phyloP scores from a whole-genome alignment of 2,797 vertebrate species.

The Rhyacichthys aspro region DNA sequence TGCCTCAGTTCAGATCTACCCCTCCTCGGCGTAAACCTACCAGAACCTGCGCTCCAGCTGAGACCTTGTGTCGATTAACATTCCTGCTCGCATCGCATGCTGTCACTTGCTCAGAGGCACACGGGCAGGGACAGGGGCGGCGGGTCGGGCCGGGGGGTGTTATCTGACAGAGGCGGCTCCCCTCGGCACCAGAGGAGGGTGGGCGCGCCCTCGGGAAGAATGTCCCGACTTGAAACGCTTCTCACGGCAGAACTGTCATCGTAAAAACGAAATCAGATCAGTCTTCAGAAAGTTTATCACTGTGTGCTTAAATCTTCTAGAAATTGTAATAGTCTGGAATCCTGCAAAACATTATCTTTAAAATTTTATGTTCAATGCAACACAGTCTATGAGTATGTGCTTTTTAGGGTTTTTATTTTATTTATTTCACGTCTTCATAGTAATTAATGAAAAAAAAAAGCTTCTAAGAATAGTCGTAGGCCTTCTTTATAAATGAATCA shows the following conservation, averaged over 20 bases:
- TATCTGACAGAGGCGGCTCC: conserved; percentile 28
- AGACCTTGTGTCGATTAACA: conserved; percentile 29
- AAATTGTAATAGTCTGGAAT: no score
- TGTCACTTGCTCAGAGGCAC: conserved; percentile 40
- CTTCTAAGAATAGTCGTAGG: no score
- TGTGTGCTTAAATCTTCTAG: no score
- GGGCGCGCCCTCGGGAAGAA: conserved; percentile 53
- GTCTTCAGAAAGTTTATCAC: conserved; percentile 14
- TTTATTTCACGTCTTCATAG: no score
- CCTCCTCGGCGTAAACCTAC: no score
- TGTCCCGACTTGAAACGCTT: conserved; percentile 23
- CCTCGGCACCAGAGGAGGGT: conserved; percentile 26
- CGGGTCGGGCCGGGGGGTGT: neutral
- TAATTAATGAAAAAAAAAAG: no score
- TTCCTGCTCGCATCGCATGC: conserved; percentile 56
- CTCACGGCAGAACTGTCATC: conserved; percentile 32
- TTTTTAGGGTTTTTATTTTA: no score
- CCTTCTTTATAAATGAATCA: no score
- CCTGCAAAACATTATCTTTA: no score
- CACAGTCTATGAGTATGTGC: no score
- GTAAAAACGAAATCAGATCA: conserved; percentile 31
- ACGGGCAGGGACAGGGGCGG: neutral
- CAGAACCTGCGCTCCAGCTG: conserved; percentile 31
- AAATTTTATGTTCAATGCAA: no score
- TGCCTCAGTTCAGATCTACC: conserved; percentile 13